Conservation (phyloP, 2,797 vertebrate species). For the Tangara arthus region DNA sequence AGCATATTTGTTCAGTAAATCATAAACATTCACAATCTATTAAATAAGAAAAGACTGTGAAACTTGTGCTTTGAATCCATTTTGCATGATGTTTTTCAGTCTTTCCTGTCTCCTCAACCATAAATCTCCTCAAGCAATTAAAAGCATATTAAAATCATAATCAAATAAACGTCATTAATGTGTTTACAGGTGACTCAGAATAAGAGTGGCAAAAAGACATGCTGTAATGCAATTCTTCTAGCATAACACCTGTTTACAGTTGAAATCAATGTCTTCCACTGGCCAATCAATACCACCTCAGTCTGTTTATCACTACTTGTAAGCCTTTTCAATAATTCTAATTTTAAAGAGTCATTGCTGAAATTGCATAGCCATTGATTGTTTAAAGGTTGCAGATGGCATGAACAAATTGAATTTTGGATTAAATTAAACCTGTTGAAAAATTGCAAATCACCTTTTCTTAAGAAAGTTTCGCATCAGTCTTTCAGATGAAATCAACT, state of each 20-base stretch:
- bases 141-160: neutral
- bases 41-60: neutral
- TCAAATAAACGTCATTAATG: neutral
- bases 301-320: conserved; percentile 57
- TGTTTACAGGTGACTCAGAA: conserved; percentile 1
- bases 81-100: neutral
- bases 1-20: neutral
- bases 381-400: conserved; percentile 53
- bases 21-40: neutral
- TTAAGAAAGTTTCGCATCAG: neutral
- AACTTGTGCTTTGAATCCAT: neutral
- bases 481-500: neutral
- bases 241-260: conserved; percentile 32
- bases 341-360: conserved; percentile 70
- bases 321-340: conserved; percentile 72
- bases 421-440: conserved; percentile 62
- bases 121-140: neutral
- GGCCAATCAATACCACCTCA: conserved; percentile 64
- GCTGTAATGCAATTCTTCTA: conserved; percentile 34
- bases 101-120: neutral
- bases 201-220: neutral
- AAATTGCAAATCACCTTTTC: conserved; percentile 36
- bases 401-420: conserved; percentile 62
- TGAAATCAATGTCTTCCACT: conserved; percentile 47
- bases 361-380: conserved; percentile 68